Evolutionary conservation across 2,888 invertebrate species (phyloP).

Genomic region (Drosophila emarginata): DNA sequence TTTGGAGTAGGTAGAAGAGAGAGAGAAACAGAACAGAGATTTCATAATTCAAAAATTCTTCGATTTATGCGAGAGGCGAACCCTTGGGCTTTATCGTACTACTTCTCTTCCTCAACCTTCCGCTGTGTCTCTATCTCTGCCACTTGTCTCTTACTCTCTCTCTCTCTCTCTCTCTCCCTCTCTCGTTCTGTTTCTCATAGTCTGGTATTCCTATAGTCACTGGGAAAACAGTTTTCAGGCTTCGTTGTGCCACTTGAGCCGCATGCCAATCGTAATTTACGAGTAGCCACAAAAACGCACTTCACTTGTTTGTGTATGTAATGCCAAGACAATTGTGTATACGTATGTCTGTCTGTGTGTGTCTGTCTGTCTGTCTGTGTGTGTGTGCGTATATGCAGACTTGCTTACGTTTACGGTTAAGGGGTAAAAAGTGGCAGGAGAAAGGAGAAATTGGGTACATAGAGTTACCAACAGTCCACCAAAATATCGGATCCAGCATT

Average conservation of each 20-base stretch:
- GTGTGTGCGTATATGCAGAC: slow-evolving; percentile 20
- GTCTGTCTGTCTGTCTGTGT: slow-evolving; percentile 10
- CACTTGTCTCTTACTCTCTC: not conserved
- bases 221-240: slow-evolving; percentile 36
- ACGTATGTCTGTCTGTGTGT: slow-evolving; percentile 9
- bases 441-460: not conserved
- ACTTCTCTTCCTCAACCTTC: not conserved
- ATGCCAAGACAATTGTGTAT: slow-evolving; percentile 64
- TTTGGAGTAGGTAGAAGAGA: not conserved
- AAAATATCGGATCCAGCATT: slow-evolving; percentile 12
- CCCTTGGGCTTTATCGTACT: slow-evolving; percentile 27
- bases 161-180: slow-evolving; percentile 5
- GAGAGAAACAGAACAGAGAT: slow-evolving; percentile 1
- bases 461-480: not conserved
- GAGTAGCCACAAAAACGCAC: slow-evolving; percentile 53
- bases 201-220: not conserved
- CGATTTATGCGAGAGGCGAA: slow-evolving; percentile 55
- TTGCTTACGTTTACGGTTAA: slow-evolving; percentile 2
- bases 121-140: no score
- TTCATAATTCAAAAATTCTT: slow-evolving; percentile 64
- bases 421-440: no score
- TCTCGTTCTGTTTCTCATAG: slow-evolving; percentile 3
- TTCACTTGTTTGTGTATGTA: slow-evolving; percentile 35
- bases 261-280: slow-evolving; percentile 68
- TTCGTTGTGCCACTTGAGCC: slow-evolving; percentile 51